These are phyloP conservation scores for Drosophila neonasuta DNA, from an alignment of 2,888 invertebrate species.

Conservation along the genomic window DNA sequence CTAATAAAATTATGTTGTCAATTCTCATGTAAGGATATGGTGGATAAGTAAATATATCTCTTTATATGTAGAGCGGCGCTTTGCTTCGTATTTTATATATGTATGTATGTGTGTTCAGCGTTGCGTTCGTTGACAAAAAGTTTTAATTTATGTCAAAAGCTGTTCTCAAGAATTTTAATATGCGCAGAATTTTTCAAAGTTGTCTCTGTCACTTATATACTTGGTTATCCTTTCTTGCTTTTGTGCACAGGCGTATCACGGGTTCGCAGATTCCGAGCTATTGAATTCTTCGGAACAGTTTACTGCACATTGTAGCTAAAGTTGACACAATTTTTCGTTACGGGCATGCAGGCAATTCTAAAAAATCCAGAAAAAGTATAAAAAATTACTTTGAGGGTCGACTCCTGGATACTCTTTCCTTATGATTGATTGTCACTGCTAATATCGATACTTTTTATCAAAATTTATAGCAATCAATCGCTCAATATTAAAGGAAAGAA, in stretches of 20 bases:
- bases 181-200: conserved; percentile 77
- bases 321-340: conserved; percentile 13
- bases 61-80: conserved; percentile 2
- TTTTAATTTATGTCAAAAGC: conserved; percentile 82
- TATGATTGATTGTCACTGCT: too few species aligned
- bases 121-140: conserved; percentile 70
- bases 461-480: too few species aligned
- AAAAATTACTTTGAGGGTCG: too few species aligned
- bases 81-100: conserved; percentile 17
- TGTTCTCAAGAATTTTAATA: conserved; percentile 82
- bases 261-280: conserved; percentile 34
- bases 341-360: background rate
- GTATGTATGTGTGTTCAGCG: conserved; percentile 10
- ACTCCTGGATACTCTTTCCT: background rate
- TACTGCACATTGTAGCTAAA: conserved; percentile 13
- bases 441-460: too few species aligned
- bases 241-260: conserved; percentile 2
- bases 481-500: too few species aligned
- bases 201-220: conserved; percentile 56
- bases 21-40: background rate
- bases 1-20: background rate
- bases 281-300: conserved; percentile 52
- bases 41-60: background rate
- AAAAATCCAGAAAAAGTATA: background rate
- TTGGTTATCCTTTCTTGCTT: conserved; percentile 29